Conservation (phyloP, 2,797 vertebrate genomes). For the Artibeus jamaicensis region DNA sequence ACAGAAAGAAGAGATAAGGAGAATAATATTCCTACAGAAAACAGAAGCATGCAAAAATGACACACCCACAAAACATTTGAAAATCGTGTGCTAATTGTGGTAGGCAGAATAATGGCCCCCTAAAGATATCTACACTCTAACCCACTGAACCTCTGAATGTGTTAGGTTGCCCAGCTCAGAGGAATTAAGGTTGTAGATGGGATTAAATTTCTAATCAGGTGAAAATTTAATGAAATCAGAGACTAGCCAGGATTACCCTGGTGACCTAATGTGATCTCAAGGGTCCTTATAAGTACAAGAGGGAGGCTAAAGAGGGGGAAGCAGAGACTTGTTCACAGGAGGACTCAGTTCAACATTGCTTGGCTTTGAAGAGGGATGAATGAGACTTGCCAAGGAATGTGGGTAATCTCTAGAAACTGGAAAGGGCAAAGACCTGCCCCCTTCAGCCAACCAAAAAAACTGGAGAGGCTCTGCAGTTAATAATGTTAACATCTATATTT, state of each 20-base stretch:
- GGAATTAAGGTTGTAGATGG: not conserved
- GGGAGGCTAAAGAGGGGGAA: not conserved
- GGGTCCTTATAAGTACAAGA: not conserved
- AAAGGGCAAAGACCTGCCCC: not conserved
- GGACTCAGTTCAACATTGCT: not conserved
- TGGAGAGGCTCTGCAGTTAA: not conserved
- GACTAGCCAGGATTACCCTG: not conserved
- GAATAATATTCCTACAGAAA: not conserved
- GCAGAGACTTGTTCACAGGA: not conserved
- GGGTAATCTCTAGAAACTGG: not conserved
- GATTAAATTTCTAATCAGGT: not conserved
- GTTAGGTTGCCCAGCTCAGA: not conserved
- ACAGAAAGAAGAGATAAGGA: not conserved
- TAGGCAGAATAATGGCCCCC: not conserved
- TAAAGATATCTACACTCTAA: not conserved
- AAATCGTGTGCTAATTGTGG: not conserved
- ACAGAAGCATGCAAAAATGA: not conserved
- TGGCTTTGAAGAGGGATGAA: not conserved
- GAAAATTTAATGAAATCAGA: not conserved
- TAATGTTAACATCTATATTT: not conserved
- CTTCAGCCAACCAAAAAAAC: not conserved
- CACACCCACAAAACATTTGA: not conserved
- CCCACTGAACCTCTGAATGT: not conserved
- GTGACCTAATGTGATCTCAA: not conserved
- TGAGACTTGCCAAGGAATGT: not conserved